phyloP scores from a whole-genome alignment of 2,888 invertebrate genomes.

The Drosophila paramelanica region DNA sequence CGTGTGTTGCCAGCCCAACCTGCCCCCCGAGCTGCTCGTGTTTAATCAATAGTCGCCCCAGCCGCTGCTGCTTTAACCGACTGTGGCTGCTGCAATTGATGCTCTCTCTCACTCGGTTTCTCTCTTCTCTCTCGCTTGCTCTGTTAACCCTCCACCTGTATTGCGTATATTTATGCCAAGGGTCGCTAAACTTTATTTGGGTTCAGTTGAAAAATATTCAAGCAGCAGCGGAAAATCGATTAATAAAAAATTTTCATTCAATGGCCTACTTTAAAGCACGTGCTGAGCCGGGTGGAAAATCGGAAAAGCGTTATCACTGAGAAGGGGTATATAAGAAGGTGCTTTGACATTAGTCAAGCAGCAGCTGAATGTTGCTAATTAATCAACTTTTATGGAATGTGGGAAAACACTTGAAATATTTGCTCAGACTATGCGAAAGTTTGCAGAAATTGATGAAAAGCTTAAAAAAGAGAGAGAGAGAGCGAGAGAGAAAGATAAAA shows the following conservation, averaged over 20 bases:
- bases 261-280: slow-evolving; percentile 68
- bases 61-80: slow-evolving; percentile 6
- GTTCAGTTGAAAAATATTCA: slow-evolving; percentile 30
- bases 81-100: slow-evolving; percentile 53
- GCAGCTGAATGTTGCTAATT: slow-evolving; percentile 1
- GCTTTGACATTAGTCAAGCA: slow-evolving; percentile 13
- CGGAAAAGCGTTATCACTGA: not conserved
- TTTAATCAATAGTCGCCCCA: slow-evolving; percentile 75
- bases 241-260: slow-evolving; percentile 41
- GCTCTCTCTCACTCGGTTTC: not conserved
- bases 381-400: slow-evolving; percentile 26
- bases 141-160: slow-evolving; percentile 2
- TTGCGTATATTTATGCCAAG: slow-evolving; percentile 55
- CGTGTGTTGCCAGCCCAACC: slow-evolving; percentile 70
- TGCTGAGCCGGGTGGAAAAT: slow-evolving; percentile 1
- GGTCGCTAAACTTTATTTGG: slow-evolving; percentile 77
- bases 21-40: slow-evolving; percentile 33
- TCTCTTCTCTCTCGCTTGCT: not conserved
- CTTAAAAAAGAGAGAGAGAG: not conserved
- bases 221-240: slow-evolving; percentile 65
- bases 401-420: slow-evolving; percentile 13
- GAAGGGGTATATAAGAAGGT: not conserved
- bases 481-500: slow-evolving; percentile 2
- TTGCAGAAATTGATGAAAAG: not conserved
- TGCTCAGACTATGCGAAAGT: slow-evolving; percentile 1